Evolutionary conservation across 2,888 invertebrate genomes (phyloP), one percentile per base, ranked within the genome.

Genomic region (Callyntrura guangdongensis): DNA sequence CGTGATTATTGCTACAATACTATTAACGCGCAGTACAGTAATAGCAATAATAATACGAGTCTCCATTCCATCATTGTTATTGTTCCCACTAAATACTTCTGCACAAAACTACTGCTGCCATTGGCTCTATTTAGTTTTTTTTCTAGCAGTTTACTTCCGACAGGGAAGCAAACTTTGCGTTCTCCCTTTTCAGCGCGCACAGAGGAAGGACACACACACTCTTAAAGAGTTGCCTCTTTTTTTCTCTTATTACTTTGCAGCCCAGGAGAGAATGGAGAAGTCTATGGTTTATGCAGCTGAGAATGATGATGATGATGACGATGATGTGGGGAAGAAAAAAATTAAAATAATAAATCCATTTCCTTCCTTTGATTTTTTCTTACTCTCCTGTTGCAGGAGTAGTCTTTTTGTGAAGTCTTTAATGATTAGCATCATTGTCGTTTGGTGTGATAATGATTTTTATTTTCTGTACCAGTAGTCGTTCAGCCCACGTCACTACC

Each of bases 91-190:
- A 53, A 49, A 14, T 12, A n/a, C n/a, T n/a, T 47, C 47, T 53
- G 53, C 53, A 14, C 53, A 53, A 53, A 53, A 17, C 59, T 64
- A 86, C 27, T 72, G n/a, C 49, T 56, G 82, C 82, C 88, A 81
- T 79, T 79, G 87, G 89, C 81, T 56, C 85, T 36, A 85, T 85
- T 85, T 59, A 72, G 59, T 67, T 77, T 17, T n/a, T n/a, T n/a
- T 77, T 77, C 77, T 53, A 81, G 61, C 53, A 89, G 27, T 77
- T 79, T 90, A 91, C 91, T 91, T 91, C 91, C 91, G 89, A 89
- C 91, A 91, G 83, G 91, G 91, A 91, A 91, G 91, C 91, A 88
- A 87, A 53, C 84, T 91, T n/a, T n/a, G n/a, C 84, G 59, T 83
- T 53, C 12, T 47, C 25, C 12, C 25, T 56, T 77, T 53, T 53